Conservation (phyloP, 2,113 vertebrate genomes). For the Tursiops truncatus region DNA sequence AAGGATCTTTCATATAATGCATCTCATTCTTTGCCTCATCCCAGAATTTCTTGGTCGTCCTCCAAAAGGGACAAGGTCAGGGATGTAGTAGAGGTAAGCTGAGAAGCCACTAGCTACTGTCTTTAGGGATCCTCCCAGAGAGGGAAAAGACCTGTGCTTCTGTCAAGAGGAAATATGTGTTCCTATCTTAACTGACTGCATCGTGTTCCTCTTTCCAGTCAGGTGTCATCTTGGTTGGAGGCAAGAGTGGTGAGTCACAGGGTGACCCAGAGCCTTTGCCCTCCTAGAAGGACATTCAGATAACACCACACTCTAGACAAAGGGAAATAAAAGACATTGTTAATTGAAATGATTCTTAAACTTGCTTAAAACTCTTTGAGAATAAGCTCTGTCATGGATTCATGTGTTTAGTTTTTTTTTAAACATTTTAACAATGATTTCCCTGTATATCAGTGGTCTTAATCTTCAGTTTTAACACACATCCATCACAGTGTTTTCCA, state of each 20-base stretch:
- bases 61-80: constrained; percentile 61
- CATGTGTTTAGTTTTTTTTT: not conserved
- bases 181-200: not conserved
- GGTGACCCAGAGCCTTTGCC: not conserved
- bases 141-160: constrained; percentile 54
- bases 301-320: not conserved
- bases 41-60: not conserved
- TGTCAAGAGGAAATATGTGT: constrained; percentile 71
- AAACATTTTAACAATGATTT: not conserved
- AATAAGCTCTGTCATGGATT: not conserved
- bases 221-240: constrained; percentile 11
- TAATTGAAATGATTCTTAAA: not conserved
- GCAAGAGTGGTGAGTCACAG: not conserved
- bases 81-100: not conserved
- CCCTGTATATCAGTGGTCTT: not conserved
- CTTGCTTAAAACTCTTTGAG: not conserved
- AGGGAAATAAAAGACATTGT: not conserved
- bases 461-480: not conserved
- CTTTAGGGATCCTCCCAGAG: constrained; percentile 55
- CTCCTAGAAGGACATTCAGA: not conserved
- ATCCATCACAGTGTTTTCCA: not conserved
- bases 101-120: constrained; percentile 20
- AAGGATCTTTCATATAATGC: not conserved
- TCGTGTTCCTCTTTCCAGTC: not conserved
- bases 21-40: not conserved